A percentile compares a stretch with the other conserved stretches of the same genome.
Evolutionary conservation across 2,797 vertebrate genomes (phyloP).

Genomic region (Trematocara caparti): DNA sequence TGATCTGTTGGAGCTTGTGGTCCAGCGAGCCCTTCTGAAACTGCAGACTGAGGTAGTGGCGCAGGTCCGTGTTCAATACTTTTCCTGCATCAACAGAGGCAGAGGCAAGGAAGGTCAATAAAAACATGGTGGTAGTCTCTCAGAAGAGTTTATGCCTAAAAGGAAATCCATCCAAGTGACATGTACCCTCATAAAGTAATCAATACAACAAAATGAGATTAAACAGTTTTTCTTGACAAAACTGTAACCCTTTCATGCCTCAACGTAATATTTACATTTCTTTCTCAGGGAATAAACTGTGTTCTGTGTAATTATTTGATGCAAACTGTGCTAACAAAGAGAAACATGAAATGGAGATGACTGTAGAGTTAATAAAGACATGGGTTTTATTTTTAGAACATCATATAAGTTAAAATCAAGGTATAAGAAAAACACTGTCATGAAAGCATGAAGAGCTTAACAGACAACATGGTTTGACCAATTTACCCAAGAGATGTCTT

Average conservation of each 20-base stretch:
- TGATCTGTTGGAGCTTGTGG: conserved; percentile 98
- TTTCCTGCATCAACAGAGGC: conserved; percentile 82
- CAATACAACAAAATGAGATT: neutral
- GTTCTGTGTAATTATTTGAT: neutral
- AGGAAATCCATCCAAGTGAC: conserved; percentile 25
- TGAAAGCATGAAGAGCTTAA: neutral
- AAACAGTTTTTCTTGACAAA: neutral
- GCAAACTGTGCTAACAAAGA: neutral
- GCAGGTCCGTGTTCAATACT: conserved; percentile 97
- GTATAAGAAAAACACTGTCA: neutral
- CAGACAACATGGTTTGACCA: neutral
- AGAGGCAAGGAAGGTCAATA: conserved; percentile 33
- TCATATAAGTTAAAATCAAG: neutral
- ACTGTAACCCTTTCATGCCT: neutral
- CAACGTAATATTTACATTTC: neutral
- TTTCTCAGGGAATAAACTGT: neutral
- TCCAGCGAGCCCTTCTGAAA: conserved; percentile 98
- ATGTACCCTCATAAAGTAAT: neutral
- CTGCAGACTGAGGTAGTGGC: conserved; percentile 97
- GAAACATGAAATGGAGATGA: neutral
- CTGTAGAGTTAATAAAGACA: neutral
- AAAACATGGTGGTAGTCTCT: neutral
- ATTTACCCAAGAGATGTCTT: neutral
- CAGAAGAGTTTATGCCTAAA: neutral
- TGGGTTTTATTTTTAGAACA: neutral